A percentile compares a stretch with the other conserved stretches of the same genome.
These are phyloP conservation scores for Watsonalla cultraria DNA, from an alignment of 2,888 invertebrate species.

Conservation along the genomic window DNA sequence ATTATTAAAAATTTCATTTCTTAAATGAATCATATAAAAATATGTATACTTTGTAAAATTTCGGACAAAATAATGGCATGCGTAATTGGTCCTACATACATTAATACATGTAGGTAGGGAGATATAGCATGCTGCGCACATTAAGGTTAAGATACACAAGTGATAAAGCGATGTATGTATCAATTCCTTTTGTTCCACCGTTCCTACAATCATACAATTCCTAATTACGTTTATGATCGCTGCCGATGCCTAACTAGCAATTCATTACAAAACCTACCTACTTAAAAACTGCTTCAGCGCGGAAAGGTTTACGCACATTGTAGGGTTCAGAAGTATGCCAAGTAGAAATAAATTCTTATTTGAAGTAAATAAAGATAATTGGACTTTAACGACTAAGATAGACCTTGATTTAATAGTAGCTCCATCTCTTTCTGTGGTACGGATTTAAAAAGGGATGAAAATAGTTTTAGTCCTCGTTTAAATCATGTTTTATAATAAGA, in stretches of 20 bases:
- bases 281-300: too few relatives aligned
- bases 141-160: background rate
- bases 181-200: background rate
- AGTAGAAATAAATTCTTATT: too few relatives aligned
- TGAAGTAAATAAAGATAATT: too few relatives aligned
- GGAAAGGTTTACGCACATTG: too few relatives aligned
- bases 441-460: too few relatives aligned
- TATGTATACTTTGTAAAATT: conserved; percentile 37
- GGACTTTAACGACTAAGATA: too few relatives aligned
- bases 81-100: conserved; percentile 34
- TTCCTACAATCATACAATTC: background rate
- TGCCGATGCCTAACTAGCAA: background rate
- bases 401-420: too few relatives aligned
- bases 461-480: too few relatives aligned
- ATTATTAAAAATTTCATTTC: conserved; percentile 45
- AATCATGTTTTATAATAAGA: too few relatives aligned
- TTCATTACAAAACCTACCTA: too few relatives aligned
- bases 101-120: conserved; percentile 9
- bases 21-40: conserved; percentile 60
- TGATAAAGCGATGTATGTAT: background rate
- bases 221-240: background rate
- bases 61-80: conserved; percentile 36
- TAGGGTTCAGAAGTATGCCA: too few relatives aligned
- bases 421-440: too few relatives aligned
- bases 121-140: background rate